Base-by-base conservation (phyloP, 1,140 invertebrate species). In the Lasioglossum albipes region DNA sequence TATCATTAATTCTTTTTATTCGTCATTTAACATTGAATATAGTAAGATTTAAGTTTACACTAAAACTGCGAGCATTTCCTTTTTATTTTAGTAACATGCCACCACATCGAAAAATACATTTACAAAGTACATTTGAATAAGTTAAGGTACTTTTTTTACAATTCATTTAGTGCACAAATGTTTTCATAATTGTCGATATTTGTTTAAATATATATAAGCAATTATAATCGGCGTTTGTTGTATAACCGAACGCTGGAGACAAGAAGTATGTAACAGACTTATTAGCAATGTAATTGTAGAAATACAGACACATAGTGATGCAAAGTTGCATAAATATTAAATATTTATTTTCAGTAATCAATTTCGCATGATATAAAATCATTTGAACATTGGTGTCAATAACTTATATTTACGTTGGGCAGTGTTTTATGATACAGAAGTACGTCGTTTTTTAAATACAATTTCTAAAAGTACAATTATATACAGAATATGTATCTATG, bases 231-330 rank as follows among this genome's bases (percentile, higher is more conserved):
- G n/a, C 67, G 18, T 61, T 65, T 57, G 57, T 7, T 59, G 52
- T 74, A 59, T 59, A 74, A 75, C 52, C 61, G 83, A 67, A 84
- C 84, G 83, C 84, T 90, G 88, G 89, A 91, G 87, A 89, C 87
- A 90, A 91, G 89, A 90, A 90, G 86, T 88, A 89, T 52, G 87
- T 87, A 90, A 87, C 82, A 72, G 61, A 81, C 10, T 75, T 67
- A 27, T 27, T 27, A 80, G 3, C 64, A 31, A 27, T 31, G 62
- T 27, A 69, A n/a, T 67, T 83, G 22, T 27, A 52, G 64, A 49
- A 49, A 45, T 7, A 41, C 22, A 49, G 45, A 59, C 72, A 42
- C 54, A 75, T 16, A 36, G 65, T n/a, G 22, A 36, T 45, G 27
- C 5, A 74, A 41, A 18, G 2, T 27, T 59, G n/a, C 45, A 7